These are phyloP conservation scores for Drosophila mulleri DNA, from an alignment of 2,888 invertebrate species.

Conservation along the genomic window DNA sequence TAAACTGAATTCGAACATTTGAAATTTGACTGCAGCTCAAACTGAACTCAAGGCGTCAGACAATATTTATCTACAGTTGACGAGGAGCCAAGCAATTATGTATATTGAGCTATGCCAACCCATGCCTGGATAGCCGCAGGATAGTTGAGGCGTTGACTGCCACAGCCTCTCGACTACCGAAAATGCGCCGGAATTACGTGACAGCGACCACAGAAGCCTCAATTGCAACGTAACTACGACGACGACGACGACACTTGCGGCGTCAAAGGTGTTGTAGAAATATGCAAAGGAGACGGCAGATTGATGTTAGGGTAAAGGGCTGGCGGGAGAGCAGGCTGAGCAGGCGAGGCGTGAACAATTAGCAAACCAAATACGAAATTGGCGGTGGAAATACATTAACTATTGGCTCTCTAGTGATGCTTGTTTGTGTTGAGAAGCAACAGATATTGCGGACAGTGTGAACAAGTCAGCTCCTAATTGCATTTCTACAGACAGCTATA, in stretches of 20 bases:
- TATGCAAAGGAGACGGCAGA: background rate
- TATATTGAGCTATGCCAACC: background rate
- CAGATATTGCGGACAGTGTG: background rate
- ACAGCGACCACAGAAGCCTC: conserved; percentile 1
- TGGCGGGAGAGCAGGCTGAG: background rate
- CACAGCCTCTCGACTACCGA: background rate
- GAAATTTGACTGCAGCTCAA: background rate
- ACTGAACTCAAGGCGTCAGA: background rate
- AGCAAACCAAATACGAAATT: background rate
- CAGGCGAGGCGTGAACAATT: background rate
- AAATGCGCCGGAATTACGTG: background rate
- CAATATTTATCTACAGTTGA: background rate
- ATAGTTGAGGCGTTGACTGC: background rate
- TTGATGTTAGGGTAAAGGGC: background rate
- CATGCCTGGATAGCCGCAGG: background rate
- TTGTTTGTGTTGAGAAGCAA: background rate
- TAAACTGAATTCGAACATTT: background rate
- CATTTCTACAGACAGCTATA: background rate
- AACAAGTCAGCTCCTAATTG: background rate
- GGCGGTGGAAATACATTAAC: background rate
- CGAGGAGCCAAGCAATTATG: background rate
- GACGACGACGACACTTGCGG: background rate
- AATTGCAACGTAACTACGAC: background rate
- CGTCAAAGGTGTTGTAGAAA: background rate
- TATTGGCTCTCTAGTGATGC: background rate